These are phyloP conservation scores for Pimephales promelas DNA, from an alignment of 2,113 vertebrate genomes.

Conservation along the genomic window DNA sequence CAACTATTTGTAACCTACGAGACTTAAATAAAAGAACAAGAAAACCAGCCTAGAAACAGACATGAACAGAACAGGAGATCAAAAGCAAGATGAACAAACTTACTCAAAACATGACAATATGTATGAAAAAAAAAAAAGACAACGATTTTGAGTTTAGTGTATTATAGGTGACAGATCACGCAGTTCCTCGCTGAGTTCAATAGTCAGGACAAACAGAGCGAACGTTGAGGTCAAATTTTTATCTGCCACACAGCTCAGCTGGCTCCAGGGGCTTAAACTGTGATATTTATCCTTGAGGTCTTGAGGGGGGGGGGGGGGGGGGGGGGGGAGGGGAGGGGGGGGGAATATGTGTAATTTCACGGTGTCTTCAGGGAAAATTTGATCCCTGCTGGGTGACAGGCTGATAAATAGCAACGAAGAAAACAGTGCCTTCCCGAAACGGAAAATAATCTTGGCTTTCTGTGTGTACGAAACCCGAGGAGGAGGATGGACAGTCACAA, in stretches of 20 bases:
- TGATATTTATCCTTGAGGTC: slow-evolving; percentile 81
- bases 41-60: no score
- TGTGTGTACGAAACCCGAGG: slow-evolving; percentile 27
- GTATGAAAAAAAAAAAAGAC: slow-evolving; percentile 67
- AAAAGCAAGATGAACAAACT: no score
- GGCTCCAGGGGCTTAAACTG: slow-evolving; percentile 80
- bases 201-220: slow-evolving; percentile 61
- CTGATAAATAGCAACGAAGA: slow-evolving; percentile 80
- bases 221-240: slow-evolving; percentile 78
- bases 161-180: slow-evolving; percentile 63
- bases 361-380: slow-evolving; percentile 82
- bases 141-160: slow-evolving; percentile 34
- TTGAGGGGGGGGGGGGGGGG: slow-evolving; percentile 56
- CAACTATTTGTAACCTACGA: no score
- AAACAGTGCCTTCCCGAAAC: slow-evolving; percentile 74
- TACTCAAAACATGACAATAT: slow-evolving; percentile 35
- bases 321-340: slow-evolving; percentile 32
- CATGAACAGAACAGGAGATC: no score
- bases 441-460: slow-evolving; percentile 66
- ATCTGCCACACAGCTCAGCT: slow-evolving; percentile 76
- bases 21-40: no score
- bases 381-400: slow-evolving; percentile 80
- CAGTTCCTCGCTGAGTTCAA: slow-evolving; percentile 44
- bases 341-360: slow-evolving; percentile 81
- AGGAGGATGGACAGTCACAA: not conserved